A percentile compares a stretch with the other conserved stretches of the same genome.
Evolutionary conservation across 2,113 vertebrate genomes (phyloP).

Genomic region (Platichthys flesus): DNA sequence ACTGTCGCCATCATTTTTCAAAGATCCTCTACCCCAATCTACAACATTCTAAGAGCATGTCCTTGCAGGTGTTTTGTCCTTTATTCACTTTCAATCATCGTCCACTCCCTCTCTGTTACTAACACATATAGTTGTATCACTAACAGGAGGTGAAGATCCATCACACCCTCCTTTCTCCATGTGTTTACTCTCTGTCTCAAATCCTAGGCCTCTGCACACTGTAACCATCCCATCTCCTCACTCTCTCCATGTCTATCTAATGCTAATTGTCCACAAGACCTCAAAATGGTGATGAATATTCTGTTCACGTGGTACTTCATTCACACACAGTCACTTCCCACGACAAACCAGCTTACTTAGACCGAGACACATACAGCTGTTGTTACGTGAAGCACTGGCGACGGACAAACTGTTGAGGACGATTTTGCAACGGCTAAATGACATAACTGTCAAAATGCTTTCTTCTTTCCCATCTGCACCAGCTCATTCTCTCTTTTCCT

Average conservation of each 20-base stretch:
- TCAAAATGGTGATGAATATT: conserved; percentile 23
- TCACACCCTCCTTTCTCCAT: not conserved
- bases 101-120: conserved; percentile 6
- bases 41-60: not conserved
- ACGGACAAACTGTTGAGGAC: not conserved
- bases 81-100: conserved; percentile 30
- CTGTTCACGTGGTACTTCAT: not conserved
- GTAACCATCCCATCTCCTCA: conserved; percentile 3
- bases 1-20: not conserved
- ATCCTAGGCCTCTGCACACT: not conserved
- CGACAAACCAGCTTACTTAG: too few relatives aligned
- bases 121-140: conserved; percentile 38
- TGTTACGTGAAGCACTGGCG: not conserved
- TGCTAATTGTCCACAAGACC: conserved; percentile 3
- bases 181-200: not conserved
- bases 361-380: not conserved
- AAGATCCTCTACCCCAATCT: not conserved
- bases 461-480: not conserved
- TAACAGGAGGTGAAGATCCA: not conserved
- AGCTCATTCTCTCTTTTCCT: not conserved
- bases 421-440: too few relatives aligned
- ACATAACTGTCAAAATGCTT: not conserved
- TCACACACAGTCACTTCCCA: too few relatives aligned
- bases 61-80: conserved; percentile 28
- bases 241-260: not conserved